These are phyloP conservation scores for Ornithorhynchus anatinus DNA, from an alignment of 2,113 vertebrate species.

Conservation along the genomic window DNA sequence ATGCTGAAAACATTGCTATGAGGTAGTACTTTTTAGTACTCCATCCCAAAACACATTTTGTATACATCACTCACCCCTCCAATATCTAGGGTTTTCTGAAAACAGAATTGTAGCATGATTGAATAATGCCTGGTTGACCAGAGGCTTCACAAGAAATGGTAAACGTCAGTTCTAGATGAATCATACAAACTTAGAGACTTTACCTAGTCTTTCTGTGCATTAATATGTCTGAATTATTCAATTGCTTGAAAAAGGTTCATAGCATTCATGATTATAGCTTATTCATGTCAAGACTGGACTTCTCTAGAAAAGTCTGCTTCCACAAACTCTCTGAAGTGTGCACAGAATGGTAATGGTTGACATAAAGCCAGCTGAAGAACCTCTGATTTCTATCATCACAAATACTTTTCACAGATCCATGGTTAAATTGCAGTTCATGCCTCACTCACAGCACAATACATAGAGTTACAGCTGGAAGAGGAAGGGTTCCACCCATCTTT, in stretches of 20 bases:
- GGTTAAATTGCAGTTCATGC: not conserved
- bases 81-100: slow-evolving; percentile 39
- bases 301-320: slow-evolving; percentile 10
- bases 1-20: no score
- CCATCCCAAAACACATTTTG: not conserved
- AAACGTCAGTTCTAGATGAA: slow-evolving; percentile 54
- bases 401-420: slow-evolving; percentile 8
- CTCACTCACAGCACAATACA: not conserved
- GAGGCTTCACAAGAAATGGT: slow-evolving; percentile 39
- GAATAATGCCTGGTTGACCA: slow-evolving; percentile 1
- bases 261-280: slow-evolving; percentile 55
- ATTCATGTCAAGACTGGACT: slow-evolving; percentile 53
- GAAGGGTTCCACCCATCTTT: slow-evolving; percentile 45
- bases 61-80: slow-evolving; percentile 29
- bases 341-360: slow-evolving; percentile 46
- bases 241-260: slow-evolving; percentile 58
- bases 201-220: slow-evolving; percentile 51
- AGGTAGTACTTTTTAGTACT: no score
- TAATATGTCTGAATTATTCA: slow-evolving; percentile 55
- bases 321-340: slow-evolving; percentile 44
- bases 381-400: slow-evolving; percentile 39
- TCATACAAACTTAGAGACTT: slow-evolving; percentile 48
- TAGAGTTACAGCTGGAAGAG: slow-evolving; percentile 23
- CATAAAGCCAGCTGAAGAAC: slow-evolving; percentile 21
- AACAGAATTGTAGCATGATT: slow-evolving; percentile 39